A percentile compares a stretch with the other conserved stretches of the same genome.
Conservation (phyloP, 2,888 invertebrate genomes). For the Halictus quadricinctus region DNA sequence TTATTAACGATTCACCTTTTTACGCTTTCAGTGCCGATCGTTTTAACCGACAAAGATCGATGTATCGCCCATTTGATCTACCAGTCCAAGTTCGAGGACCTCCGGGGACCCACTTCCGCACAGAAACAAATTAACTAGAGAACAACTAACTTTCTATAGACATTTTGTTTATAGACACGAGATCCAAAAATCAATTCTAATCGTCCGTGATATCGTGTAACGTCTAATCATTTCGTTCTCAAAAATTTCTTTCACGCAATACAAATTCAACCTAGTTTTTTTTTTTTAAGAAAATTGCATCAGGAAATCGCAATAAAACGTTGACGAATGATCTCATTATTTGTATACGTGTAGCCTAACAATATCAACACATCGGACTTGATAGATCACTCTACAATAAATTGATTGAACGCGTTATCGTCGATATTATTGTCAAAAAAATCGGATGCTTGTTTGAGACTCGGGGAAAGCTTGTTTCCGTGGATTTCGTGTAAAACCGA, state of each 20-base stretch:
- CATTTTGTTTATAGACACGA: too few relatives aligned
- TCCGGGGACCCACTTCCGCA: neutral
- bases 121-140: neutral
- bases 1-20: constrained; percentile 76
- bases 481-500: neutral
- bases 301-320: too few relatives aligned
- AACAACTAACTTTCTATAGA: neutral
- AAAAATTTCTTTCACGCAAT: too few relatives aligned
- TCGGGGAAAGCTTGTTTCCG: neutral
- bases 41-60: constrained; percentile 41
- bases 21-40: constrained; percentile 77
- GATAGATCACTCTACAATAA: neutral
- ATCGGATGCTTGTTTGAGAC: neutral
- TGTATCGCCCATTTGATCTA: constrained; percentile 1
- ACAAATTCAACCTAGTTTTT: too few relatives aligned
- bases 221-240: too few relatives aligned
- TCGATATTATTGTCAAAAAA: neutral
- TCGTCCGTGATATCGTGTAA: too few relatives aligned
- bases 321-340: too few relatives aligned
- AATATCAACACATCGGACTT: too few relatives aligned
- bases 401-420: neutral
- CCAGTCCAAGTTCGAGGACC: constrained; percentile 25
- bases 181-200: neutral
- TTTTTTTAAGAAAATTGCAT: too few relatives aligned
- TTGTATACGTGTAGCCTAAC: too few relatives aligned